Conservation (phyloP, 2,888 invertebrate species). For the Aethes cnicana region DNA sequence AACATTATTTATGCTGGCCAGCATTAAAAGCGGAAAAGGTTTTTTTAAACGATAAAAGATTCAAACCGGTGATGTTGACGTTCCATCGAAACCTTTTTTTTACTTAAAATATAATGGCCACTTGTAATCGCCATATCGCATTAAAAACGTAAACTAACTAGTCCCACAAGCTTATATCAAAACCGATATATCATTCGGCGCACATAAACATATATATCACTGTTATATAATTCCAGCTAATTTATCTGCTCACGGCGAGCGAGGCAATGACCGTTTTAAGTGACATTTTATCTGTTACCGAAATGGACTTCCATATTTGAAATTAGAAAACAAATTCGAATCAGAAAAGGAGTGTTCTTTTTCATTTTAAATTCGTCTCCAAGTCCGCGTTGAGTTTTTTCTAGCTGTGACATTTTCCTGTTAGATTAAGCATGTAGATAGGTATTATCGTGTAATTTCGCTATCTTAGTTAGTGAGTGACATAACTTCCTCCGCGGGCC, state of each 20-base stretch:
- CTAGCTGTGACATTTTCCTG: slow-evolving; percentile 11
- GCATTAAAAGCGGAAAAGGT: slow-evolving; percentile 17
- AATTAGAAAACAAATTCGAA: slow-evolving; percentile 37
- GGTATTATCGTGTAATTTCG: slow-evolving; percentile 4
- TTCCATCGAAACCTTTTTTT: slow-evolving; percentile 46
- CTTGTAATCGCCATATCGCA: slow-evolving; percentile 66
- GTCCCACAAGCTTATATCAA: slow-evolving; percentile 49
- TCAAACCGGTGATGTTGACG: slow-evolving; percentile 55
- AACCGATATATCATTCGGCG: slow-evolving; percentile 69
- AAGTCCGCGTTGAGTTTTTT: slow-evolving; percentile 16
- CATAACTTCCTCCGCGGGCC: slow-evolving; percentile 48
- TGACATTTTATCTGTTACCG: slow-evolving; percentile 50
- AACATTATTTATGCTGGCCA: too few species aligned
- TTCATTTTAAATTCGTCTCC: slow-evolving; percentile 8
- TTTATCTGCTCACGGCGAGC: slow-evolving; percentile 65
- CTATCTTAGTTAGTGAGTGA: slow-evolving; percentile 25
- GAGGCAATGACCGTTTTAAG: slow-evolving; percentile 62
- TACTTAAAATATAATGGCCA: slow-evolving; percentile 58
- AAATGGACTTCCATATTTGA: slow-evolving; percentile 46
- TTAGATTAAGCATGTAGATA: slow-evolving; percentile 16
- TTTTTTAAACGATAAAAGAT: slow-evolving; percentile 11
- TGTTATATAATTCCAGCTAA: slow-evolving; percentile 63
- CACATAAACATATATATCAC: slow-evolving; percentile 60
- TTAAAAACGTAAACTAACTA: slow-evolving; percentile 61
- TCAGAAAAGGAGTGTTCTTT: slow-evolving; percentile 20